Evolutionary conservation across 1,140 invertebrate genomes (phyloP).

Genomic region (Rhopalosiphum maidis): DNA sequence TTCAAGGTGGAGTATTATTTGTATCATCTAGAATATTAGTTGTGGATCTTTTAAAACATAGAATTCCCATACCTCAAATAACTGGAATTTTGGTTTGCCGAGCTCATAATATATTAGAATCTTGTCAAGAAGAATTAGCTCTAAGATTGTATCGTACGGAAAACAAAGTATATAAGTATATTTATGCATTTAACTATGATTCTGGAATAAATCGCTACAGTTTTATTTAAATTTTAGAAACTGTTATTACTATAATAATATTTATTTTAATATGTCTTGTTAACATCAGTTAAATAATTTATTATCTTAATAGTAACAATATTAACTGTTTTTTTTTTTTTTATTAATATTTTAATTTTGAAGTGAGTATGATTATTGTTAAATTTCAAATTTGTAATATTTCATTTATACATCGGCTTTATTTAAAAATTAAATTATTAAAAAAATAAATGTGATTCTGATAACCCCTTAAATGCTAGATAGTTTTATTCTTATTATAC

Average conservation of each 20-base stretch:
- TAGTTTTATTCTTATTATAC: background rate
- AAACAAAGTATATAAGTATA: slow-evolving; percentile 76
- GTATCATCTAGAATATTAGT: slow-evolving; percentile 92
- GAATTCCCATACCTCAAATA: slow-evolving; percentile 87
- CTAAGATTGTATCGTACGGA: slow-evolving; percentile 85
- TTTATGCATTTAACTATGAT: background rate
- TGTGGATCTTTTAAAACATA: slow-evolving; percentile 92
- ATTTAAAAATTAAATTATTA: background rate
- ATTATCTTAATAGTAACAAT: too few species aligned
- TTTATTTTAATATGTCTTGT: background rate
- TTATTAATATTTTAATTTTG: too few species aligned
- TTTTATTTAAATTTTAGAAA: background rate
- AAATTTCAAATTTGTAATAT: too few species aligned
- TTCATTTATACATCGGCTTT: background rate
- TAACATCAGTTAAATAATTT: too few species aligned
- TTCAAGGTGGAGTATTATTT: slow-evolving; percentile 93
- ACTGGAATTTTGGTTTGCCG: slow-evolving; percentile 85
- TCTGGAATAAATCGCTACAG: background rate
- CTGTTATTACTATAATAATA: background rate
- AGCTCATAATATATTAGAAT: slow-evolving; percentile 92
- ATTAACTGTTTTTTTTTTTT: too few species aligned
- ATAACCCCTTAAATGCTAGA: background rate
- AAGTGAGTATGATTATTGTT: too few species aligned
- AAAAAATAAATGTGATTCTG: background rate
- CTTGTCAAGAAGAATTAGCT: slow-evolving; percentile 94